phyloP scores from a whole-genome alignment of 2,113 vertebrate genomes.

The Oceanites oceanicus region DNA sequence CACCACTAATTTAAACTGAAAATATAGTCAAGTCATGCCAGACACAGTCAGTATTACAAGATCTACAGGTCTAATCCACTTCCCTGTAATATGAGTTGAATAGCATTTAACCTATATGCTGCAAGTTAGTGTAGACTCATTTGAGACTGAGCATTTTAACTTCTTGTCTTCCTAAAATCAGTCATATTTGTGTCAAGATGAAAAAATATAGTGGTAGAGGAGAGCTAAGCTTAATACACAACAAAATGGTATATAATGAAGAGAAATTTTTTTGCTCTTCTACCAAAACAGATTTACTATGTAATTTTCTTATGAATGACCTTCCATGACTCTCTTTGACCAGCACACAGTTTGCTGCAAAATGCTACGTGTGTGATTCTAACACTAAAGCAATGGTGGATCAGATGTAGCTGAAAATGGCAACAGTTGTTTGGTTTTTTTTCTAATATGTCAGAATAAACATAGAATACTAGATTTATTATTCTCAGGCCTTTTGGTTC shows the following conservation, averaged over 20 bases:
- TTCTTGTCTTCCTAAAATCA: not conserved
- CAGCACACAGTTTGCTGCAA: not conserved
- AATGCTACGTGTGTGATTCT: not conserved
- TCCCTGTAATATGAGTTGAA: not conserved
- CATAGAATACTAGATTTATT: not conserved
- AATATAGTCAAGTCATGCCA: not conserved
- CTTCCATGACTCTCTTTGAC: not conserved
- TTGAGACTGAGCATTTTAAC: not conserved
- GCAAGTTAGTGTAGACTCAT: not conserved
- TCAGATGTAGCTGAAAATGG: not conserved
- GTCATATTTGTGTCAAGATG: not conserved
- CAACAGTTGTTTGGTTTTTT: not conserved
- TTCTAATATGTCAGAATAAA: not conserved
- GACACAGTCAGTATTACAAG: not conserved
- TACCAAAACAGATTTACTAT: not conserved
- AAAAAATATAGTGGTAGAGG: not conserved
- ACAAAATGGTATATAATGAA: not conserved
- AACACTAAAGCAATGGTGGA: not conserved
- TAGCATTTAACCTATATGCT: not conserved
- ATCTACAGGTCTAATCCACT: not conserved
- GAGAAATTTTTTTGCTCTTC: not conserved
- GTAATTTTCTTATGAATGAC: not conserved
- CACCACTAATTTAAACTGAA: not conserved
- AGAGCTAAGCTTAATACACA: not conserved
- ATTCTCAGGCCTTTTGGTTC: not conserved